These are phyloP conservation scores for Oxycera nigricornis DNA, from an alignment of 2,888 invertebrate species.

Conservation along the genomic window DNA sequence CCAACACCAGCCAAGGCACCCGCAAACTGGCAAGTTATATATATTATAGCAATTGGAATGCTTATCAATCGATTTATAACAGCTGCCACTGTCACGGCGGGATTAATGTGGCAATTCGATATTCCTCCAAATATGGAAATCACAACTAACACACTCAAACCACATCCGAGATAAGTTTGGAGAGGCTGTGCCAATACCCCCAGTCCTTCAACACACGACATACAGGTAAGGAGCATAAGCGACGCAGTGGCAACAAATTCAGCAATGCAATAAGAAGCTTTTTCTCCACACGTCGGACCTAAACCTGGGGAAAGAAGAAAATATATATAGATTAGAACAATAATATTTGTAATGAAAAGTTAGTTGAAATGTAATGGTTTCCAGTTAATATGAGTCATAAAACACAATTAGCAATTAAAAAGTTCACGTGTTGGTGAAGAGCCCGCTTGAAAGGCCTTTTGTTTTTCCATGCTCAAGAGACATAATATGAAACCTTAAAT, in stretches of 20 bases:
- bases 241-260: conserved; percentile 74
- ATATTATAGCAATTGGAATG: conserved; percentile 65
- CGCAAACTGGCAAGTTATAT: conserved; percentile 70
- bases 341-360: too few species aligned
- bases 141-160: conserved; percentile 72
- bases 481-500: too few species aligned
- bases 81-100: conserved; percentile 74
- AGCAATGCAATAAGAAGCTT: conserved; percentile 63
- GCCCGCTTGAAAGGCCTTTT: too few species aligned
- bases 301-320: not conserved
- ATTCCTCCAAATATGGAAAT: conserved; percentile 79
- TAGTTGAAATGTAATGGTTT: too few species aligned
- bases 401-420: too few species aligned
- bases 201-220: conserved; percentile 65
- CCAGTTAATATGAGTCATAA: too few species aligned
- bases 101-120: conserved; percentile 81
- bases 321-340: too few species aligned
- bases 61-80: conserved; percentile 59
- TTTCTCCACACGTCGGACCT: conserved; percentile 52
- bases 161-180: conserved; percentile 64
- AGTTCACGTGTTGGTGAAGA: too few species aligned
- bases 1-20: conserved; percentile 76
- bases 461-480: too few species aligned
- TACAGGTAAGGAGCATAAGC: conserved; percentile 76
- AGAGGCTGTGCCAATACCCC: conserved; percentile 56